phyloP scores from a whole-genome alignment of 2,113 vertebrate genomes.

The Limnothrissa miodon region DNA sequence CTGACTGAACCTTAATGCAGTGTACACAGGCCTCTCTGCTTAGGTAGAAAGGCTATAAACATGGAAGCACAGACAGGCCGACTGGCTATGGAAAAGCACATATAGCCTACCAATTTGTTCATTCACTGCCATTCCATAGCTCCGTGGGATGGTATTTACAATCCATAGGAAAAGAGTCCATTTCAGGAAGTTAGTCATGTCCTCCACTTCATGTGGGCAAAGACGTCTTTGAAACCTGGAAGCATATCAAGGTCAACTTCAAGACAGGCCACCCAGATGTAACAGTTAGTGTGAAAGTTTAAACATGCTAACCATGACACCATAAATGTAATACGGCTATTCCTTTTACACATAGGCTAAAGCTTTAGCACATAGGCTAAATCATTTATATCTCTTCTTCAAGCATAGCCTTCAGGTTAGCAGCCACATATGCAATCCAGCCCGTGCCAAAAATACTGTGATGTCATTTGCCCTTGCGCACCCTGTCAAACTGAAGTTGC shows the following conservation, averaged over 20 bases:
- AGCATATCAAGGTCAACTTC: constrained; percentile 43
- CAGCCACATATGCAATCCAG: not conserved
- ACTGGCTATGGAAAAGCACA: constrained; percentile 12
- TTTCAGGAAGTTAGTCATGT: constrained; percentile 77
- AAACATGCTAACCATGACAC: not conserved
- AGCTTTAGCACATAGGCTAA: not conserved
- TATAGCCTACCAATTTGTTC: constrained; percentile 87
- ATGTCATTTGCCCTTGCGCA: not conserved
- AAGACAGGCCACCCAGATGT: not conserved
- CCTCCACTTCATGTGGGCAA: constrained; percentile 69
- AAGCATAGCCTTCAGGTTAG: not conserved
- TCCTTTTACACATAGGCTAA: not conserved
- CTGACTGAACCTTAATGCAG: constrained; percentile 11
- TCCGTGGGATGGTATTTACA: constrained; percentile 68
- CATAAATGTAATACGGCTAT: not conserved
- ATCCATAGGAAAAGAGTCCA: constrained; percentile 79
- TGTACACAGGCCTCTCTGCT: constrained; percentile 26
- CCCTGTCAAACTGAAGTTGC: not conserved
- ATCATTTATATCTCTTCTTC: not conserved
- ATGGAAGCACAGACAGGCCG: constrained; percentile 23
- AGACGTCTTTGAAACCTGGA: constrained; percentile 71
- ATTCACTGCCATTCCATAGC: constrained; percentile 74
- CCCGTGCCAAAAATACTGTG: not conserved
- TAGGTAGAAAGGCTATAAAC: constrained; percentile 22
- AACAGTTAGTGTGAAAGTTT: not conserved